phyloP scores from a whole-genome alignment of 92 coral and sea anemone genomes.

The Hydrozoanthus gracilis region DNA sequence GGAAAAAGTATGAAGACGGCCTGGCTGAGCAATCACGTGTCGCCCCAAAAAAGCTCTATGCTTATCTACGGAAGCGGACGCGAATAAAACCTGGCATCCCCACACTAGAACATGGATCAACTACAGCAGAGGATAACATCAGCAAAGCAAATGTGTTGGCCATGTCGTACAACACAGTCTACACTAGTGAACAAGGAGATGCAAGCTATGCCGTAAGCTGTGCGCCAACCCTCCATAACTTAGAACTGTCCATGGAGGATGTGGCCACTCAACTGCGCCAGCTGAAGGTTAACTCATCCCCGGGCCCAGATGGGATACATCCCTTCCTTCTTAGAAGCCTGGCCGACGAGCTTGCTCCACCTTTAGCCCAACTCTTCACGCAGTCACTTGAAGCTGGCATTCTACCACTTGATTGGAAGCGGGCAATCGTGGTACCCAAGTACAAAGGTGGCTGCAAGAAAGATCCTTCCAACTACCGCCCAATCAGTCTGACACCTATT shows the following conservation, averaged over 20 bases:
- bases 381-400: neutral
- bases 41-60: neutral
- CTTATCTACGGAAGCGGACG: neutral
- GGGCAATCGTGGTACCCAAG: neutral
- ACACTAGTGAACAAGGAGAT: neutral
- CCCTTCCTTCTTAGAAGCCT: neutral
- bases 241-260: neutral
- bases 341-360: neutral
- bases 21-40: too few relatives aligned
- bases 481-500: neutral
- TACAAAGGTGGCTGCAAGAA: neutral
- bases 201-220: neutral
- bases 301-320: neutral
- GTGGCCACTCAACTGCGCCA: neutral
- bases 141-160: neutral
- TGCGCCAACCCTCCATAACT: neutral
- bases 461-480: neutral
- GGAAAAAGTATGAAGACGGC: neutral
- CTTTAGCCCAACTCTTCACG: neutral
- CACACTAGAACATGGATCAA: neutral
- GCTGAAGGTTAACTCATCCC: neutral
- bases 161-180: neutral
- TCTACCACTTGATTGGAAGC: neutral
- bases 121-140: neutral
- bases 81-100: neutral